Base-by-base conservation (phyloP, 1,140 invertebrate genomes). In the Drosophila pectinifera region DNA sequence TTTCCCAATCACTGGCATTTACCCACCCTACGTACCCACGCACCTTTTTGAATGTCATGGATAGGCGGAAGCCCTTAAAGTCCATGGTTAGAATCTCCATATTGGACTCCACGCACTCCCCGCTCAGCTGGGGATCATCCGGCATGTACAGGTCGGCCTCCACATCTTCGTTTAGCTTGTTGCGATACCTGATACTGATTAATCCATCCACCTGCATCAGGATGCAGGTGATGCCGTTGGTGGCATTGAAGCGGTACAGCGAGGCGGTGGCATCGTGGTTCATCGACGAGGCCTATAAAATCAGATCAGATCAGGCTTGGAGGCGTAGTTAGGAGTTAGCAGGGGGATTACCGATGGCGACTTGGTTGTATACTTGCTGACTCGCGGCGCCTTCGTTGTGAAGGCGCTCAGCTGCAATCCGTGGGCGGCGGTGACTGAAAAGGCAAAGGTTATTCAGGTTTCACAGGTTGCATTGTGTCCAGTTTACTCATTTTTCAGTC, bases 81-180 rank as follows among this genome's bases (percentile, higher is more conserved):
- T 94, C 94, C 24, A 97, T 93, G 26, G 94, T 94, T 92, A 96
- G 94, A 0, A 93, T 94, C 28, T 95, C 95, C 20, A 93, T 91
- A 73, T 96, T 96, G 57, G 95, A 95, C 48, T 95, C 94, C 24
- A 94, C 94, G 82, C 96, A 97, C 65, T 94, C 92, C 0, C 95
- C 95, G 3, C 92, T 94, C 0, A 96, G 93, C 20, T 93, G 93
- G 0, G 95, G 94, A 59, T 94, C 93, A 46, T 94, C 94, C 0
- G 95, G 95, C 16, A 96, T 93, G 69, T 95, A 96, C 31, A 95
- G 93, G 78, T 94, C 94, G 1, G 94, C 94, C 73, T 95, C 94
- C 93, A 95, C 92, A 65, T 95, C 93, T 68, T 95, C 95, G 36
- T 94, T 95, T 0, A 94, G 90, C 73, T 94, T 95, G n/a, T 94